phyloP scores from a whole-genome alignment of 2,888 invertebrate species.

The Dendrolimus houi region DNA sequence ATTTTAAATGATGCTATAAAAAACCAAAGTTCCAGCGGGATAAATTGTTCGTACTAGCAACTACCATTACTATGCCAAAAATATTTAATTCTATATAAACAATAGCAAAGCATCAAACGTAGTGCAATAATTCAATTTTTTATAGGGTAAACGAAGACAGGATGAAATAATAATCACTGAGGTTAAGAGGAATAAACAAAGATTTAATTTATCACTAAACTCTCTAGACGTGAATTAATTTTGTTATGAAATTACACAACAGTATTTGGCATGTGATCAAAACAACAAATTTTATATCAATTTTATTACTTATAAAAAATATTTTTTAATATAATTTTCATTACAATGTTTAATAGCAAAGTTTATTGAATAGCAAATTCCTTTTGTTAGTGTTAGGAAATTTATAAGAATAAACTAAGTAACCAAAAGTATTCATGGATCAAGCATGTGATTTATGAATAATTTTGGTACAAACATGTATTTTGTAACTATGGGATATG shows the following conservation, averaged over 20 bases:
- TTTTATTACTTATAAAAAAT: neutral
- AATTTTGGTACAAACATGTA: too few relatives aligned
- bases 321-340: neutral
- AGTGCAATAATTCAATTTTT: constrained; percentile 16
- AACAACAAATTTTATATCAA: neutral
- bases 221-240: neutral
- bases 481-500: too few relatives aligned
- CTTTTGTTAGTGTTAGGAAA: too few relatives aligned
- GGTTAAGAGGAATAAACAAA: constrained; percentile 13
- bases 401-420: too few relatives aligned
- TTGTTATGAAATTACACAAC: neutral
- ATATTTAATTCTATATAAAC: constrained; percentile 48
- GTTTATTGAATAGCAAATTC: too few relatives aligned
- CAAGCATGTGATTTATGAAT: too few relatives aligned
- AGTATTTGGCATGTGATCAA: neutral
- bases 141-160: constrained; percentile 12
- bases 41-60: constrained; percentile 41
- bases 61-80: constrained; percentile 43
- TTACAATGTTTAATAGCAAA: neutral
- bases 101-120: constrained; percentile 29
- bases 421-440: too few relatives aligned
- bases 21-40: constrained; percentile 54
- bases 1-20: constrained; percentile 61
- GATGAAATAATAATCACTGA: constrained; percentile 11
- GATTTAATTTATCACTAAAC: constrained; percentile 15